These are phyloP conservation scores for Abrostola triplasia DNA, from an alignment of 2,888 invertebrate species.

Conservation along the genomic window DNA sequence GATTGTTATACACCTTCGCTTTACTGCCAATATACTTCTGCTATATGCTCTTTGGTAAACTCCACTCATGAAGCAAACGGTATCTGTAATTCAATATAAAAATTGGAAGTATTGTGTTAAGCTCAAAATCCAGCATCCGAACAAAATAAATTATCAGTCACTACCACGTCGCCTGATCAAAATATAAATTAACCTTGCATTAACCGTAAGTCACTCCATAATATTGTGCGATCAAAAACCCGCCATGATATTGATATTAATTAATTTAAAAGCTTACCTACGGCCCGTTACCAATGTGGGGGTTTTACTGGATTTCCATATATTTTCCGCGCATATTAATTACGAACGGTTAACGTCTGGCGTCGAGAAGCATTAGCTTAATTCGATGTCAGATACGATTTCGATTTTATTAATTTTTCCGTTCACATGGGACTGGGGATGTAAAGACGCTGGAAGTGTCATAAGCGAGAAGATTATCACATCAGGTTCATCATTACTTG, in stretches of 20 bases:
- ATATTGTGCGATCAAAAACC: conserved; percentile 40
- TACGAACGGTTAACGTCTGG: conserved; percentile 72
- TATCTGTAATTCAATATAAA: conserved; percentile 1
- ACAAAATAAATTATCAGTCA: conserved; percentile 3
- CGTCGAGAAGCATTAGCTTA: conserved; percentile 79
- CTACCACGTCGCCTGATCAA: neutral
- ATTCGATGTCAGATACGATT: conserved; percentile 74
- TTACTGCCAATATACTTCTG: too few relatives aligned
- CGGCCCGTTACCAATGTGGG: conserved; percentile 35
- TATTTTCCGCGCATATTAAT: conserved; percentile 77
- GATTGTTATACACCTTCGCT: too few relatives aligned
- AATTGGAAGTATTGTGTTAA: conserved; percentile 3
- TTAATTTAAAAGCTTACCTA: conserved; percentile 61
- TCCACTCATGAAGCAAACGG: neutral
- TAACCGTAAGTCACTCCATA: conserved; percentile 20
- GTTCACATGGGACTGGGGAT: conserved; percentile 55
- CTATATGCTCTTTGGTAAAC: too few relatives aligned
- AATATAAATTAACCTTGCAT: conserved; percentile 18
- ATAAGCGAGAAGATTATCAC: neutral
- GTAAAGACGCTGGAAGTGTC: conserved; percentile 48
- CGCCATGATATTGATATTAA: conserved; percentile 52
- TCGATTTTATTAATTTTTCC: conserved; percentile 82
- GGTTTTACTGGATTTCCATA: conserved; percentile 68
- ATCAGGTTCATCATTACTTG: neutral
- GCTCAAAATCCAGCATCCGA: neutral